Base-by-base conservation (phyloP, 2,797 vertebrate genomes). In the Loris lydekkerianus region DNA sequence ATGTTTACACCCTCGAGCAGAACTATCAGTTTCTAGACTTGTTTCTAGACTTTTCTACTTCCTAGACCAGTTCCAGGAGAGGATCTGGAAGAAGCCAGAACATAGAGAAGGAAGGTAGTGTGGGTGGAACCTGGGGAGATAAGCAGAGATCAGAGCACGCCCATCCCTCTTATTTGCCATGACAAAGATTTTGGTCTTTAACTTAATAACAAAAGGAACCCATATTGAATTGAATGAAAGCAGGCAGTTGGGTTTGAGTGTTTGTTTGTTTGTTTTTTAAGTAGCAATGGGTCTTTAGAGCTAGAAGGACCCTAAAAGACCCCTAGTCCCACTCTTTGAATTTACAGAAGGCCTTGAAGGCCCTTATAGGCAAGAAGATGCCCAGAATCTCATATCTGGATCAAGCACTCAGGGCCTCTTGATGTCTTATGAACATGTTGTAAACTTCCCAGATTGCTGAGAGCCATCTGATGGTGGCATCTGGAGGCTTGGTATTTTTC, bases 151-250 rank as follows among this genome's bases (percentile, higher is more conserved):
- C 72, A 40, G 10, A 21, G 8, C 14, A 10, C 21, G 20, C 70
- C 58, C 20, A 37, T 29, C 17, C 49, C 49, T 21, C 5, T 37
- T 60, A 8, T 15, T 49, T 53, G 4, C 86, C 58, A 0, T 31
- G 73, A 27, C 72, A 65, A 31, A 34, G 61, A 83, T 40, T 70
- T 86, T 61, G 65, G 40, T 63, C 37, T 95, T 96, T 86, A 60
- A 84, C 67, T 67, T 81, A n/a, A 96, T 70, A 82, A 72, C 43
- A 86, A 83, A 56, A 20, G 56, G 37, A 93, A 87, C 49, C 49
- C 61, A 49, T 15, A 49, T 15, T 82, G 80, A 80, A 86, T 56
- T 69, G 43, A 93, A 49, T 40, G 49, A 75, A 93, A 90, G 53
- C 18, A 25, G 10, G 4, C 10, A 10, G 7, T 37, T 81, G 31